These are phyloP conservation scores for Pollenia angustigena DNA, from an alignment of 2,888 invertebrate genomes.

Conservation along the genomic window DNA sequence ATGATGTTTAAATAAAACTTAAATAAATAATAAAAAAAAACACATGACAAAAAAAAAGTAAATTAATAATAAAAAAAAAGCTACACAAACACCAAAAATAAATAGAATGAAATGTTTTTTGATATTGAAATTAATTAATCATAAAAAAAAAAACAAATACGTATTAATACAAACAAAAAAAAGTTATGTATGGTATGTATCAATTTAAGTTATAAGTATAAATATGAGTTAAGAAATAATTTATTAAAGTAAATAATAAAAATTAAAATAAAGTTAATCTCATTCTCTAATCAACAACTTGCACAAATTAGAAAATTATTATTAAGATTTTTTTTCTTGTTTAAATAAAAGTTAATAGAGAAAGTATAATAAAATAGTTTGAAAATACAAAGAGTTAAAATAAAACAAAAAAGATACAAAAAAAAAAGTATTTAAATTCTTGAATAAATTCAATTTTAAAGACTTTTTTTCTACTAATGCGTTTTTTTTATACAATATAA, in stretches of 20 bases:
- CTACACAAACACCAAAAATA: conserved; percentile 81
- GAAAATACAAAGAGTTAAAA: conserved; percentile 35
- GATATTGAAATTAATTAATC: conserved; percentile 32
- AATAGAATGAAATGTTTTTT: conserved; percentile 23
- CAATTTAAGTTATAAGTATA: conserved; percentile 38
- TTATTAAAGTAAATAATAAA: conserved; percentile 67
- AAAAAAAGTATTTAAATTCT: conserved; percentile 49
- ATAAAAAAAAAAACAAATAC: conserved; percentile 22
- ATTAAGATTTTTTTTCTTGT: not conserved
- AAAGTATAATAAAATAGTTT: conserved; percentile 38
- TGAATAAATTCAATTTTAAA: conserved; percentile 11
- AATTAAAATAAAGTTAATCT: conserved; percentile 70
- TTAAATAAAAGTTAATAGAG: conserved; percentile 47
- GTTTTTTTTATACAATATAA: conserved; percentile 54
- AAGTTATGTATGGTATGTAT: conserved; percentile 51
- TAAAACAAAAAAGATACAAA: conserved; percentile 43
- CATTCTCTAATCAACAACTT: conserved; percentile 78
- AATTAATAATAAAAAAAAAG: conserved; percentile 76
- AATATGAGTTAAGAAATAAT: conserved; percentile 72
- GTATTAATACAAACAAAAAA: conserved; percentile 53
- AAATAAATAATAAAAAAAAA: conserved; percentile 62
- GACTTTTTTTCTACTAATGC: conserved; percentile 46
- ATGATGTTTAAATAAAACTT: conserved; percentile 40
- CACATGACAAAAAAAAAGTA: conserved; percentile 74
- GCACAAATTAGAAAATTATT: conserved; percentile 78